Base-by-base conservation (phyloP, 1,140 invertebrate species). In the Temnothorax longispinosus region DNA sequence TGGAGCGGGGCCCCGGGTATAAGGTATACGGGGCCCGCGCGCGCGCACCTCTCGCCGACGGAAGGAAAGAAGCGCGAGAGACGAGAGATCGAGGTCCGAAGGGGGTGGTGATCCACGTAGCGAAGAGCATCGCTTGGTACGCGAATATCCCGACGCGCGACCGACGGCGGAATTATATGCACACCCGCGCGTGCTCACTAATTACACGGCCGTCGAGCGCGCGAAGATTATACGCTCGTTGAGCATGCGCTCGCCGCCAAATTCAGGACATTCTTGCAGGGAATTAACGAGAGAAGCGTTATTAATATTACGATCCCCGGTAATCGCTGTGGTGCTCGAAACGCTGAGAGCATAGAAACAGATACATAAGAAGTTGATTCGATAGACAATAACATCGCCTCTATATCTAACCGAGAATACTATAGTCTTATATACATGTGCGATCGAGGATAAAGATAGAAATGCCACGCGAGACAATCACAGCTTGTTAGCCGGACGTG, bases 181-280 rank as follows among this genome's bases (percentile, higher is more conserved):
- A 47, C 62, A 75, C 60, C 60, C 87, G 85, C 75, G 74, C 67
- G 62, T 64, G 71, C 72, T 62, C 81, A 74, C 54, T 92, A 92
- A 92, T 92, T 92, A 90, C 89, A 92, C 60, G 80, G 41, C 89
- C 92, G 88, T 91, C 88, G 69, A 74, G 75, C 67, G 62, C 81
- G 85, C 80, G 88, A 87, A 69, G 85, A 86, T 78, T 54, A 60
- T 88, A 89, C 86, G 78, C 81, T 89, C 88, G 88, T 90, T 86
- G 75, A 27, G 27, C 89, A 47, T 21, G 32, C 54, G 18, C 69
- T 35, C 62, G 71, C 15, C 52, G 67, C 54, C 67, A 27, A 82
- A 74, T 82, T 52, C 80, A 27, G 18, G 27, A 60, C 80, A 82
- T 35, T 82, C 52, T 13, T 32, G 38, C 21, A 13, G 35, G 15